Conservation (phyloP, 2,113 vertebrate species). For the Seriola quinqueradiata region DNA sequence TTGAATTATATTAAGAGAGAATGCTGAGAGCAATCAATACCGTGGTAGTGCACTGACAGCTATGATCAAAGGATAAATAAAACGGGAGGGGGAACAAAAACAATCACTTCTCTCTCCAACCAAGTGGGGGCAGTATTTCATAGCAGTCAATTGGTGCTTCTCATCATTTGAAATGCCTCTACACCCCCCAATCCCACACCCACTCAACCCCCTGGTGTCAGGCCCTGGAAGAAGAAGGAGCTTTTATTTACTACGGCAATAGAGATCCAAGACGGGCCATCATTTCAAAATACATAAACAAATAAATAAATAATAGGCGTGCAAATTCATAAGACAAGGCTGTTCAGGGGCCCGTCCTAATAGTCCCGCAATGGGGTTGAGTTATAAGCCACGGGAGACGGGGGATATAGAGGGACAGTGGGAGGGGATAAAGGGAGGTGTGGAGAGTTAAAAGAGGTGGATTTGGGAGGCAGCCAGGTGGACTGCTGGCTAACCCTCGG, state of each 20-base stretch:
- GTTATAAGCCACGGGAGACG: slow-evolving; percentile 61
- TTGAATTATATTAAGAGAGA: slow-evolving; percentile 73
- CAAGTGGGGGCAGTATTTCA: slow-evolving; percentile 82
- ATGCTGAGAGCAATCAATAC: slow-evolving; percentile 68
- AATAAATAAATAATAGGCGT: slow-evolving; percentile 75
- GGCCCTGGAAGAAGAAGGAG: slow-evolving; percentile 27
- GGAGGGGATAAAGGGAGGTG: slow-evolving; percentile 52
- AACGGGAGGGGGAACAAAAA: slow-evolving; percentile 43
- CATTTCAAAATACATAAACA: slow-evolving; percentile 77
- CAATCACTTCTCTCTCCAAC: slow-evolving; percentile 62
- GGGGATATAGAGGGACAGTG: slow-evolving; percentile 43
- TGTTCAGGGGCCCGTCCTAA: slow-evolving; percentile 61
- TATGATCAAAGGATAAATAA: slow-evolving; percentile 77
- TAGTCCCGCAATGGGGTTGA: slow-evolving; percentile 72
- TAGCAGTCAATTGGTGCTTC: slow-evolving; percentile 43
- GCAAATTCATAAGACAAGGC: slow-evolving; percentile 78
- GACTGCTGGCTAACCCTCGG: slow-evolving; percentile 66
- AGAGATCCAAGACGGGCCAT: slow-evolving; percentile 61
- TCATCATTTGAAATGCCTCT: slow-evolving; percentile 31
- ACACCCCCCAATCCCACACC: not conserved
- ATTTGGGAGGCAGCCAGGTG: slow-evolving; percentile 77
- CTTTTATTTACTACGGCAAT: slow-evolving; percentile 71
- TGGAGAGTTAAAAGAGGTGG: slow-evolving; percentile 64
- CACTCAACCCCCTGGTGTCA: slow-evolving; percentile 8
- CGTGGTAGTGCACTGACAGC: slow-evolving; percentile 53